Base-by-base conservation (phyloP, 2,113 vertebrate species). In the Nesogale talazaci region DNA sequence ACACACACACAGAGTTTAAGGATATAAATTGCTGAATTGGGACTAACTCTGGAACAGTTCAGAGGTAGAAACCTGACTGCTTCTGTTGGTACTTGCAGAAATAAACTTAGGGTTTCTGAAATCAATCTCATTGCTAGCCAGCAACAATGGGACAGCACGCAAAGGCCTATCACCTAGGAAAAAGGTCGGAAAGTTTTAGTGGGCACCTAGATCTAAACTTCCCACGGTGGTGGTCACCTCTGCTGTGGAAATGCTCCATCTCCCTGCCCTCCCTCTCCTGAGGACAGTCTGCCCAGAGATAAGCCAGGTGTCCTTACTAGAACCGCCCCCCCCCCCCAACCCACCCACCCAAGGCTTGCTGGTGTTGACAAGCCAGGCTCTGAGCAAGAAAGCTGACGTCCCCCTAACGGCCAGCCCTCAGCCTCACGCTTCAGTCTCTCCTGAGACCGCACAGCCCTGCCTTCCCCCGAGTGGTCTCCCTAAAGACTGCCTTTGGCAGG, bases 131-230 rank as follows among this genome's bases (percentile, higher is more conserved):
- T 52, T 10, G 2, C 46, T 52, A 6, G 46, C 46, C 46, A 52
- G 46, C 46, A 52, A 52, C 46, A 52, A 52, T 52, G 36, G 52
- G 52, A 67, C 4, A n/a, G 11, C 19, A 16, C 67, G 42, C 36
- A 38, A 86, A 42, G 57, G 46, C 74, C 57, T 88, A 10, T 83
- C 63, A 46, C 70, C 36, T 27, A 86, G 36, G 63, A 83, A 78
- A 12, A 52, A 12, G 46, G 10, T 12, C 42, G n/a, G n/a, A n/a
- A 46, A 46, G 23, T 80, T 34, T 84, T 69, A n/a, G 38, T 75
- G 75, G 46, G 22, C 46, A 8, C 80, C 22, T 88, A 8, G 34
- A 8, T 83, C 22, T 88, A 8, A 40, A 31, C n/a, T 10, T 23
- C 10, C 12, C 4, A 3, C 10, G 38, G 7, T 25, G 57, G 20